A percentile compares a stretch with the other conserved stretches of the same genome.
Evolutionary conservation across 2,888 invertebrate species (phyloP).

Genomic region (Phorcus lineatus): DNA sequence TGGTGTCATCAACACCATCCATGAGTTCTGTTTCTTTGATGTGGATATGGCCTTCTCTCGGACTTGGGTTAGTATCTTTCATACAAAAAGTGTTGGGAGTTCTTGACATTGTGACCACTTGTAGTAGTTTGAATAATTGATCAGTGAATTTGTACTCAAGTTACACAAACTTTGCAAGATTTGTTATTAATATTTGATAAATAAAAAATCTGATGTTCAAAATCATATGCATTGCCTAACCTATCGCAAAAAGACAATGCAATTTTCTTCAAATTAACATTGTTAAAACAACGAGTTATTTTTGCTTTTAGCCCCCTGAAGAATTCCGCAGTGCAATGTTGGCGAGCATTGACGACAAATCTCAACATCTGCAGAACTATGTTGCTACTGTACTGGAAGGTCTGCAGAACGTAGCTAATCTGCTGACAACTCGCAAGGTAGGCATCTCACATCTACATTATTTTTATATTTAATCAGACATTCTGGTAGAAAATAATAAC

Average conservation of each 20-base stretch:
- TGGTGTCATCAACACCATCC: slow-evolving; percentile 64
- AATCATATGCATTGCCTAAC: too few relatives aligned
- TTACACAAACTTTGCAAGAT: too few relatives aligned
- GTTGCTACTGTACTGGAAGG: slow-evolving; percentile 69
- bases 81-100: too few relatives aligned
- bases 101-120: too few relatives aligned
- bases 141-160: too few relatives aligned
- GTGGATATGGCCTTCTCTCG: slow-evolving; percentile 69
- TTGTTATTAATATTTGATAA: too few relatives aligned
- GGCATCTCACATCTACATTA: background rate
- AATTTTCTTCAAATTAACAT: too few relatives aligned
- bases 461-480: background rate
- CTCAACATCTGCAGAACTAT: slow-evolving; percentile 56
- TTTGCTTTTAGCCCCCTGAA: slow-evolving; percentile 63
- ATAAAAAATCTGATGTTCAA: too few relatives aligned
- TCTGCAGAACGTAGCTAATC: slow-evolving; percentile 65
- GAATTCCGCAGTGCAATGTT: slow-evolving; percentile 68
- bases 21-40: slow-evolving; percentile 71
- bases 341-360: slow-evolving; percentile 54
- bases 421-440: slow-evolving; percentile 70
- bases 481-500: background rate
- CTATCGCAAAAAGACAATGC: too few relatives aligned
- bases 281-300: too few relatives aligned
- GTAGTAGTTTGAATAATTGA: too few relatives aligned
- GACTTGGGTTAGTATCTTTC: slow-evolving; percentile 64